Conservation (phyloP, 2,113 vertebrate species). For the Syngnathus typhle region DNA sequence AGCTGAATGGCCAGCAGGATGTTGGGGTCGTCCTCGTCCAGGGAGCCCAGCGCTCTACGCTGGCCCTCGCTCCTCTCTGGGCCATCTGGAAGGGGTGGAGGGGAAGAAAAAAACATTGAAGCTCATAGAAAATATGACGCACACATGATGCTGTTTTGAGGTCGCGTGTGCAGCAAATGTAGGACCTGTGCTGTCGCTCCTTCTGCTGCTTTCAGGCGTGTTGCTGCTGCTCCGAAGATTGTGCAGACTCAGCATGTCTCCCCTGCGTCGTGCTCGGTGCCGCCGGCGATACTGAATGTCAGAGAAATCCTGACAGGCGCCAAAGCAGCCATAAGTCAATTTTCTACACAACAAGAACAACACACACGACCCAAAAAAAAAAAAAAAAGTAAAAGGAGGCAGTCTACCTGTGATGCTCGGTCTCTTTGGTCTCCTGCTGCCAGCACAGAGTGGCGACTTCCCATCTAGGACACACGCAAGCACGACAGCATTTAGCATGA, state of each 20-base stretch:
- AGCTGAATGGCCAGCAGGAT: conserved; percentile 96
- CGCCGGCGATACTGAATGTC: conserved; percentile 95
- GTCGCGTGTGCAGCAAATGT: background rate
- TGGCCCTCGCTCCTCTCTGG: conserved; percentile 75
- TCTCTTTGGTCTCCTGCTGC: conserved; percentile 58
- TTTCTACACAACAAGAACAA: background rate
- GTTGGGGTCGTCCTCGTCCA: conserved; percentile 97
- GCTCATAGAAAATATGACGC: background rate
- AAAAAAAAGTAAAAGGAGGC: background rate
- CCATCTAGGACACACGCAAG: conserved; percentile 60
- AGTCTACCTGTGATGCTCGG: conserved; percentile 55
- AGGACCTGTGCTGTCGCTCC: conserved; percentile 71
- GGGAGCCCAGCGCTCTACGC: conserved; percentile 79
- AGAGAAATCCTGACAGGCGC: conserved; percentile 82
- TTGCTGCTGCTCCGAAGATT: conserved; percentile 79
- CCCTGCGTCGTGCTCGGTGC: conserved; percentile 84
- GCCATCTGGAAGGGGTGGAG: conserved; percentile 42
- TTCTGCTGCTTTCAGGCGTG: conserved; percentile 81
- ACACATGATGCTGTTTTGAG: background rate
- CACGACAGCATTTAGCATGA: background rate
- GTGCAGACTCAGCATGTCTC: conserved; percentile 89
- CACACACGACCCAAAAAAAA: background rate
- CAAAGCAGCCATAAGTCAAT: background rate
- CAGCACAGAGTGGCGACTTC: conserved; percentile 58
- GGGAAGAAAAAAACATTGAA: conserved; percentile 6